Base-by-base conservation (phyloP, 2,888 invertebrate genomes). In the Synanthedon formicaeformis region DNA sequence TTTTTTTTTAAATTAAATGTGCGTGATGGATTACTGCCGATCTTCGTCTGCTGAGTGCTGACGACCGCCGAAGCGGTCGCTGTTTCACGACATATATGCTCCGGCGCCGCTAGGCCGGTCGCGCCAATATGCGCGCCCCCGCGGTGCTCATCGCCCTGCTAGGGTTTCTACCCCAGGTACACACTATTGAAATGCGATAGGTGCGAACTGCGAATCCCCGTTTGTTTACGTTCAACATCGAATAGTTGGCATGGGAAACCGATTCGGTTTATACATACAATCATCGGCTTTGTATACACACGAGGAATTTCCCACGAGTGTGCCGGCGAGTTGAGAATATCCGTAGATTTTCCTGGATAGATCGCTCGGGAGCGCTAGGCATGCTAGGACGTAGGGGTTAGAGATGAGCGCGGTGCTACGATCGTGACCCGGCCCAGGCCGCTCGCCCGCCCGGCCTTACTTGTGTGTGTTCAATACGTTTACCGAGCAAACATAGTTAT, bases 151-250 rank as follows among this genome's bases (percentile, higher is more conserved):
- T 87, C 74, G 87, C 87, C 87, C 87, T 87, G 78, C 78, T 86
- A 84, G 87, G 86, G 86, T 84, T 87, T 80, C 85, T 87, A 66
- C 87, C 87, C 82, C 87, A 87, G 87, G 87, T 87, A 85, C 81
- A 66, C 75, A 73, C 75, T 68, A 67, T 75, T 75, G 71, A 73
- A 73, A 14, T 23, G 45, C 8, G 13, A 51, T 23, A 52, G 48
- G 50, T 70, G 56, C 63, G 77, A 79, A 80, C 78, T 79, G 77
- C 79, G 71, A 78, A 75, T 70, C 74, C 77, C 72, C 57, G 70
- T 73, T 75, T 81, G 80, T 78, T 81, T 81, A 81, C 71, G 61
- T 70, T 61, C 62, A 62, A 62, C 14, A 16, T 48, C 48, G 48
- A 23, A 18, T 27, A 51, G 51, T 41, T 6, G 14, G 18, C 18